phyloP scores from a whole-genome alignment of 1,140 invertebrate species.

The Drosophila lacteicornis region DNA sequence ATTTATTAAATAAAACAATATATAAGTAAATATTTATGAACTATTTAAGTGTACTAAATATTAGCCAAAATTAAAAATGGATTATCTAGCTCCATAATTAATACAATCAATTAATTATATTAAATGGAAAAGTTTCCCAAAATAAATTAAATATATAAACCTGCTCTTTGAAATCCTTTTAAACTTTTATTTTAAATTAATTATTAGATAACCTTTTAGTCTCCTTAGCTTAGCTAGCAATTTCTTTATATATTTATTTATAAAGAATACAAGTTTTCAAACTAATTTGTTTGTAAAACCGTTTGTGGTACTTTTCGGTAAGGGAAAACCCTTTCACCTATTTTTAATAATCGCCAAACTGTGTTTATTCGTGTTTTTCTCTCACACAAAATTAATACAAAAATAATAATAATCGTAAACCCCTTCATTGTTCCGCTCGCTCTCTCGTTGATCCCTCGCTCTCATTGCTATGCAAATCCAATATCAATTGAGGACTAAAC shows the following conservation, averaged over 20 bases:
- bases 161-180: too few species aligned
- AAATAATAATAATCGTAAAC: neutral
- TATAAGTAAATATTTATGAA: too few species aligned
- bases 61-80: too few species aligned
- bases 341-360: neutral
- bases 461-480: conserved; percentile 35
- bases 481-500: conserved; percentile 26
- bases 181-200: neutral
- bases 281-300: neutral
- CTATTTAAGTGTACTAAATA: too few species aligned
- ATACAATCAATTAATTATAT: too few species aligned
- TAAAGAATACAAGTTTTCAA: neutral
- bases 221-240: too few species aligned
- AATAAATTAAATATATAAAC: too few species aligned
- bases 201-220: too few species aligned
- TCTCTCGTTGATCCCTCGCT: neutral
- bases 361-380: neutral
- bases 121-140: too few species aligned
- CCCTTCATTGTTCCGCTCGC: neutral
- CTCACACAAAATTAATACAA: neutral
- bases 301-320: neutral
- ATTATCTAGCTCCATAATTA: too few species aligned
- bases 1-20: neutral
- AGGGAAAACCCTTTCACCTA: neutral
- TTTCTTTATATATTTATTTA: too few species aligned